Evolutionary conservation across 2,113 vertebrate species (phyloP).

Genomic region (Actenoides hombroni): DNA sequence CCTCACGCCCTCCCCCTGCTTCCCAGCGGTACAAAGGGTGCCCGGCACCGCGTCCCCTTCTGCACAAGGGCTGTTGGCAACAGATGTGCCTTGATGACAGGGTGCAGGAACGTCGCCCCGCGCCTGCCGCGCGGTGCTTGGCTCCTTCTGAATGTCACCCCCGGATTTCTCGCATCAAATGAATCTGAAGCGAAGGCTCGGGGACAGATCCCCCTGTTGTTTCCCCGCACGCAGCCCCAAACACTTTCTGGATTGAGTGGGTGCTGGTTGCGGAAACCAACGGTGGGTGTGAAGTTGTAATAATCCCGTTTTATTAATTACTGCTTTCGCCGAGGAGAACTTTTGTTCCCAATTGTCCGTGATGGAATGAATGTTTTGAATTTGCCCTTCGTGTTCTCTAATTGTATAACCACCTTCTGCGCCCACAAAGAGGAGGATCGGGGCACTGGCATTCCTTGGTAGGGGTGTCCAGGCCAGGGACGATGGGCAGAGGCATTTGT

Average conservation of each 20-base stretch:
- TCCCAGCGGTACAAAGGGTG: slow-evolving; percentile 40
- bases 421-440: neutral
- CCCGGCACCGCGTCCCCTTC: neutral
- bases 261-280: neutral
- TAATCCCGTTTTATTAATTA: slow-evolving; percentile 50
- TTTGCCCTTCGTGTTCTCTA: neutral
- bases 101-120: neutral
- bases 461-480: neutral
- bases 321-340: neutral
- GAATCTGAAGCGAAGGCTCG: neutral
- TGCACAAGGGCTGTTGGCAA: neutral
- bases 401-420: neutral
- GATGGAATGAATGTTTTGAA: neutral
- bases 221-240: neutral
- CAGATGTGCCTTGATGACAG: slow-evolving; percentile 64
- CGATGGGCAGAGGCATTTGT: neutral
- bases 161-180: neutral
- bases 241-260: neutral
- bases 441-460: neutral
- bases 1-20: neutral
- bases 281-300: slow-evolving; percentile 44
- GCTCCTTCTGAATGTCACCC: neutral
- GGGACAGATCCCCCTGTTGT: slow-evolving; percentile 4
- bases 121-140: neutral
- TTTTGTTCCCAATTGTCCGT: neutral